A percentile compares a stretch with the other conserved stretches of the same genome.
Conservation (phyloP, 2,113 vertebrate species). For the Pterocles gutturalis region DNA sequence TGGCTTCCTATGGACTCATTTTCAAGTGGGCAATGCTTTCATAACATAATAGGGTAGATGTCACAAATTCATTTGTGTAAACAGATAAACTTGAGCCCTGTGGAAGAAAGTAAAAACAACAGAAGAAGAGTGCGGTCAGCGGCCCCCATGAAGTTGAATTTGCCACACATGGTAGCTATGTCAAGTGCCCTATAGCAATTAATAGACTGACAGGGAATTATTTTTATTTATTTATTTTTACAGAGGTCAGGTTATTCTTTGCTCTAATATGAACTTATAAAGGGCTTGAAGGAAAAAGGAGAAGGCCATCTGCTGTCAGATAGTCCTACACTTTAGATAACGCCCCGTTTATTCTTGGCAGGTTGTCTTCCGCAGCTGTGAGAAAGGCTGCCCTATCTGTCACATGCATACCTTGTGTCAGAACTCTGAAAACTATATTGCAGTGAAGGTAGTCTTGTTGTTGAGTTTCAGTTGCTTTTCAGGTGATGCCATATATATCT, state of each 20-base stretch:
- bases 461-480: neutral
- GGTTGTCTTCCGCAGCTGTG: neutral
- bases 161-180: neutral
- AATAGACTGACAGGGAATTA: neutral
- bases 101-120: neutral
- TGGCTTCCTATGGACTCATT: neutral
- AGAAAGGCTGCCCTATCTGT: neutral
- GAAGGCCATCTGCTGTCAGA: neutral
- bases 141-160: neutral
- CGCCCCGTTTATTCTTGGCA: neutral
- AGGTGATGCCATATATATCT: neutral
- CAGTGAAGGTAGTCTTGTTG: neutral
- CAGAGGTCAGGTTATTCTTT: neutral
- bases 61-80: neutral
- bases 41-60: neutral
- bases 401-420: neutral
- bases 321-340: neutral
- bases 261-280: neutral
- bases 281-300: neutral
- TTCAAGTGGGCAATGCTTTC: neutral
- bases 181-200: neutral
- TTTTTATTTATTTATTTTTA: no score
- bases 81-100: neutral
- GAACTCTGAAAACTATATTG: neutral
- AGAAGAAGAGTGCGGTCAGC: accelerated